Percentiles rank a stretch among this genome's conserved stretches.
Conservation (phyloP, 23 tunicate species). For the Pegea sp. region DNA sequence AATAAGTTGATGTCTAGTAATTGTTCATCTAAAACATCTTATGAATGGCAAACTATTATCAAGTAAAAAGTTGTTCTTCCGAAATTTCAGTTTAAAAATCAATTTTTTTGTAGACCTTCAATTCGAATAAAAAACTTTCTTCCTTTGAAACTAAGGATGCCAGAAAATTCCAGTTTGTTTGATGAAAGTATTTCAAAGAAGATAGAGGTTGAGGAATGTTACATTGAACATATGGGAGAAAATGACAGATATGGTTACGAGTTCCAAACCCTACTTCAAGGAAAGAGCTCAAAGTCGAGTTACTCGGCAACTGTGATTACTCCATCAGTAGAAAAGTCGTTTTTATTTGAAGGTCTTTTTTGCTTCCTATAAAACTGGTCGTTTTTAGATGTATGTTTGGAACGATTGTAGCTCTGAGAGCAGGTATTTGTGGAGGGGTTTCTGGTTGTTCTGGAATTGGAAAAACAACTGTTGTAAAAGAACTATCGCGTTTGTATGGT, state of each 20-base stretch:
- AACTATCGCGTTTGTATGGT: conserved; percentile 54
- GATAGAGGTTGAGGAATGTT: conserved; percentile 18
- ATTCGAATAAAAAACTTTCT: neutral
- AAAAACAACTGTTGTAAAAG: conserved; percentile 25
- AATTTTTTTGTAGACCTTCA: neutral
- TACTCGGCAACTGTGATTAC: conserved; percentile 19
- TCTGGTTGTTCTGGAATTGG: conserved; percentile 54
- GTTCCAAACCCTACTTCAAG: conserved; percentile 5
- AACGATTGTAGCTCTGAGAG: conserved; percentile 15
- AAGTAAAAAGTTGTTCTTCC: too few species aligned
- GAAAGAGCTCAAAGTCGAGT: neutral
- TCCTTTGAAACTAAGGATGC: neutral
- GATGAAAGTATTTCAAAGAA: neutral
- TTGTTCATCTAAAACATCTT: conserved; percentile 6
- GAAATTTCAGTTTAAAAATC: too few species aligned
- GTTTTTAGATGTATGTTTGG: conserved; percentile 33
- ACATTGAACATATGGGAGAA: conserved; percentile 36
- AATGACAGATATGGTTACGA: conserved; percentile 40
- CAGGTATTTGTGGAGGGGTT: conserved; percentile 35
- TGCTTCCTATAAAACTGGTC: neutral
- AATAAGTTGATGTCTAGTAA: conserved; percentile 4
- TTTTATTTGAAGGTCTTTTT: neutral
- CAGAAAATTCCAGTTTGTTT: neutral
- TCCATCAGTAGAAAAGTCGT: conserved; percentile 57
- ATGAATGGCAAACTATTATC: conserved; percentile 60